These are phyloP conservation scores for Drosophila greeni DNA, from an alignment of 2,888 invertebrate species.

Conservation along the genomic window DNA sequence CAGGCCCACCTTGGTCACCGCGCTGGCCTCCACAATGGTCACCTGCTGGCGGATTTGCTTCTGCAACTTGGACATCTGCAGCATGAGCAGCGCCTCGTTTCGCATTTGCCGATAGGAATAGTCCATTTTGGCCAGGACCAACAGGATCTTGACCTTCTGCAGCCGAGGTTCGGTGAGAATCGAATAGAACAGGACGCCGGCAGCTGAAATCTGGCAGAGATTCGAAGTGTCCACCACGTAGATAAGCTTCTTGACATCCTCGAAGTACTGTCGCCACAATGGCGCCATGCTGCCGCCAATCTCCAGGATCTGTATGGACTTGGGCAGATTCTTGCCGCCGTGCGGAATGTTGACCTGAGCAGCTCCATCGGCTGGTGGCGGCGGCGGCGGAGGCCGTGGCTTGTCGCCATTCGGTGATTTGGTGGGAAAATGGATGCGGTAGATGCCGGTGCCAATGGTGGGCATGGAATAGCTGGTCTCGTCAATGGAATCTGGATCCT, in stretches of 20 bases:
- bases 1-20: constrained; percentile 85
- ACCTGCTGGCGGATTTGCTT: constrained; percentile 85
- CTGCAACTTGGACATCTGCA: constrained; percentile 85
- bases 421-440: constrained; percentile 82
- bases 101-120: constrained; percentile 92
- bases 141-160: constrained; percentile 83
- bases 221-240: constrained; percentile 92
- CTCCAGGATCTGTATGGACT: constrained; percentile 83
- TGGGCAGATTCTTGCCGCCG: constrained; percentile 77
- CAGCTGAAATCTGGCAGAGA: constrained; percentile 91
- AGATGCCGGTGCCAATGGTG: constrained; percentile 89
- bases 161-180: constrained; percentile 86
- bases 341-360: constrained; percentile 13
- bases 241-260: constrained; percentile 83
- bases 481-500: constrained; percentile 85
- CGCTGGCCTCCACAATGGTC: constrained; percentile 86
- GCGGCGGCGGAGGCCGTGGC: constrained; percentile 24
- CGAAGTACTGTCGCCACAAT: constrained; percentile 88
- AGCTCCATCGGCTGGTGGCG: constrained; percentile 31
- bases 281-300: constrained; percentile 91
- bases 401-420: constrained; percentile 51
- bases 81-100: constrained; percentile 90
- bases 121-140: constrained; percentile 91
- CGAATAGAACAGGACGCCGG: constrained; percentile 88
- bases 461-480: constrained; percentile 88